phyloP scores from a whole-genome alignment of 1,140 invertebrate genomes.

The Condylostylus longicornis region DNA sequence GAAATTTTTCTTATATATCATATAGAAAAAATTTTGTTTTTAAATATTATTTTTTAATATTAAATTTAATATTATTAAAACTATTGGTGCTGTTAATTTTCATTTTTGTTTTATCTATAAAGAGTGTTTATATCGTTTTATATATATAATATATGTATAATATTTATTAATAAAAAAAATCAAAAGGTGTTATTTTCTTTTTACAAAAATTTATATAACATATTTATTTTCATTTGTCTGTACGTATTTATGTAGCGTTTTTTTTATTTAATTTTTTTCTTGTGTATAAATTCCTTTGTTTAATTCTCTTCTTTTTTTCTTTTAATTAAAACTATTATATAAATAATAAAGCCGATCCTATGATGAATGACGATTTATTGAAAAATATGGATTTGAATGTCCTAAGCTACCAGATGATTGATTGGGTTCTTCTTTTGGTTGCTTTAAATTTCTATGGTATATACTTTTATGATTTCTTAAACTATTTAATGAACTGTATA shows the following conservation, averaged over 20 bases:
- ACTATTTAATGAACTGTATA: slow-evolving; percentile 74
- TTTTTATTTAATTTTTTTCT: slow-evolving; percentile 7
- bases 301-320: slow-evolving; percentile 9
- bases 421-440: slow-evolving; percentile 32
- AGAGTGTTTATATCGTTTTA: no score
- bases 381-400: slow-evolving; percentile 20
- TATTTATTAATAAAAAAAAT: no score
- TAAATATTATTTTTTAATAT: no score
- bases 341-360: slow-evolving; percentile 28
- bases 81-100: no score
- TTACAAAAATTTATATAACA: not conserved
- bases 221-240: slow-evolving; percentile 10
- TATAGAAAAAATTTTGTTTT: no score
- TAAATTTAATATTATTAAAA: no score
- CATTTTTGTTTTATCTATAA: no score
- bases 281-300: slow-evolving; percentile 4
- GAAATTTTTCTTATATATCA: no score
- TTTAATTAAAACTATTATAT: slow-evolving; percentile 18
- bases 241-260: slow-evolving; percentile 4
- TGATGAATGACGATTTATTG: slow-evolving; percentile 9
- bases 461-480: slow-evolving; percentile 78
- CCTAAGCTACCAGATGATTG: slow-evolving; percentile 16
- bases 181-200: not conserved
- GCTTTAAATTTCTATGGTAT: slow-evolving; percentile 58
- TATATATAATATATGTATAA: no score